phyloP scores from a whole-genome alignment of 1,140 invertebrate species.

The Drosophila fuyamai region DNA sequence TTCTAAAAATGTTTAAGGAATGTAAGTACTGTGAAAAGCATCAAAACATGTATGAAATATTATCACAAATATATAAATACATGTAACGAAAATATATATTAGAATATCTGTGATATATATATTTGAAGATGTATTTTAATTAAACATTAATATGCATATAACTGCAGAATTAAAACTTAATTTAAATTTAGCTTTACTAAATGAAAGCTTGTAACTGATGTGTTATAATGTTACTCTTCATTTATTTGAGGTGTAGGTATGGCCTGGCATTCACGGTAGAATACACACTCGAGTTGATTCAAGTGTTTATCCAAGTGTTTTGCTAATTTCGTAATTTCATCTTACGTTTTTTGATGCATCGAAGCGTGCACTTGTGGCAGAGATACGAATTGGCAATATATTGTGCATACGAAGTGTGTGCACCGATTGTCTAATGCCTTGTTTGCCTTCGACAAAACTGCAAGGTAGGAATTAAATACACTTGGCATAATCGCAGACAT shows the following conservation, averaged over 20 bases:
- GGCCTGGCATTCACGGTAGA: conserved; percentile 13
- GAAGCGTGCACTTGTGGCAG: conserved; percentile 31
- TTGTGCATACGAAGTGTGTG: conserved; percentile 48
- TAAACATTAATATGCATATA: no score
- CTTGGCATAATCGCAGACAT: conserved; percentile 54
- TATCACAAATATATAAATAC: no score
- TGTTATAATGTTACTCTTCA: neutral
- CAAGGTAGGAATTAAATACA: conserved; percentile 58
- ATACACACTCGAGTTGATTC: conserved; percentile 21
- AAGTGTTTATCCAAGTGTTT: conserved; percentile 42
- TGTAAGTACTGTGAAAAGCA: no score
- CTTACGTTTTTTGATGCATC: conserved; percentile 38
- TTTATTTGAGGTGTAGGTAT: conserved; percentile 2
- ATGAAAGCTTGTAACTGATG: neutral
- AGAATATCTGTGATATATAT: no score
- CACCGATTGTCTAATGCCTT: conserved; percentile 21
- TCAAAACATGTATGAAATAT: no score
- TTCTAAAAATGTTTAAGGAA: no score
- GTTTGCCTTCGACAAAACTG: conserved; percentile 46
- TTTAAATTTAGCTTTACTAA: neutral
- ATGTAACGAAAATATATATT: no score
- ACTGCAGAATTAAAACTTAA: no score
- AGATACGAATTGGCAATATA: conserved; percentile 51
- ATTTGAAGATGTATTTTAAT: no score
- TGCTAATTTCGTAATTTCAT: conserved; percentile 43